Conservation (phyloP, 2,113 vertebrate genomes). For the Plecturocebus donacophilus region DNA sequence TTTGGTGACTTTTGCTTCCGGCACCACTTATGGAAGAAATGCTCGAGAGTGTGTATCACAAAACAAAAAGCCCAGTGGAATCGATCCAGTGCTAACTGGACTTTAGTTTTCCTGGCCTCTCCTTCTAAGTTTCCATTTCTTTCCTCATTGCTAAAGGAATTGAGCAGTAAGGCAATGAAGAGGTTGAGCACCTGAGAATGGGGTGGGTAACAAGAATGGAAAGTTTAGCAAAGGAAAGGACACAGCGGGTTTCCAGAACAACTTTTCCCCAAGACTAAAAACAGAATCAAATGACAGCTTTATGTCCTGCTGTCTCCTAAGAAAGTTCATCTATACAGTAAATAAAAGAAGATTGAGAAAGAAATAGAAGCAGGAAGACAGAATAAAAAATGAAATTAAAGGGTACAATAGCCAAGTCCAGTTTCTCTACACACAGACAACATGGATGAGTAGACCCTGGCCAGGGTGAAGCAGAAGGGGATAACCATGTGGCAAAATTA, state of each 20-base stretch:
- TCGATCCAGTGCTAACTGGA: constrained; percentile 89
- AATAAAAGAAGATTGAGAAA: not conserved
- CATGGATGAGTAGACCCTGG: not conserved
- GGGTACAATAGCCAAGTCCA: not conserved
- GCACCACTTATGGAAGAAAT: constrained; percentile 54
- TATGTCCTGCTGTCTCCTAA: not conserved
- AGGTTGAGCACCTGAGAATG: constrained; percentile 93
- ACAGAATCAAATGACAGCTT: not conserved
- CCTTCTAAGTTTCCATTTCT: constrained; percentile 67
- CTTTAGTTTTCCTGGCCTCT: constrained; percentile 86
- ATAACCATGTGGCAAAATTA: not conserved
- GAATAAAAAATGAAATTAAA: not conserved
- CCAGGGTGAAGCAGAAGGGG: not conserved
- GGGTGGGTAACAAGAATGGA: not conserved
- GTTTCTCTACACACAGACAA: not conserved
- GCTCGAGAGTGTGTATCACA: constrained; percentile 54
- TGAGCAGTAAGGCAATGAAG: constrained; percentile 95
- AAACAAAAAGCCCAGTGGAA: constrained; percentile 83
- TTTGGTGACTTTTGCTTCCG: not conserved
- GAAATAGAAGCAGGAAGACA: not conserved
- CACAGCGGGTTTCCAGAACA: not conserved
- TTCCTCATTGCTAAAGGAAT: constrained; percentile 93
- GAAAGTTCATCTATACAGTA: not conserved
- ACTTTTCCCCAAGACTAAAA: constrained; percentile 12
- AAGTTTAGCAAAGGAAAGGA: not conserved